Conservation (phyloP, 1,140 invertebrate genomes). For the Vollenhovia emeryi region DNA sequence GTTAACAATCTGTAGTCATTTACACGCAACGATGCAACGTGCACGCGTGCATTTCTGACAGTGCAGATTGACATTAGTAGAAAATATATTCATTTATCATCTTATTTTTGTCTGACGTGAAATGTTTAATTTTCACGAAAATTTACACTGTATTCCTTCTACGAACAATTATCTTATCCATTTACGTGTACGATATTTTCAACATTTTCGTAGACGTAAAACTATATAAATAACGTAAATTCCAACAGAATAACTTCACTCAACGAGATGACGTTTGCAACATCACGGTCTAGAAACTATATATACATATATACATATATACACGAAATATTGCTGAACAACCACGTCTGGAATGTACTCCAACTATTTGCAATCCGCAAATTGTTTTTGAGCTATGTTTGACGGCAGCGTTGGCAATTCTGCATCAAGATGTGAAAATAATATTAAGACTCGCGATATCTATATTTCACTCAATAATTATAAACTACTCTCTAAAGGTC, state of each 20-base stretch:
- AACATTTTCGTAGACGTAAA: slow-evolving; percentile 25
- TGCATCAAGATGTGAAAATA: not conserved
- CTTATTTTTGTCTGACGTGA: not conserved
- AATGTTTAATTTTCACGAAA: not conserved
- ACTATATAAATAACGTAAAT: slow-evolving; percentile 37
- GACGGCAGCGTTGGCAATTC: not conserved
- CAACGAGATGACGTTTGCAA: slow-evolving; percentile 22
- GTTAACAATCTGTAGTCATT: not conserved
- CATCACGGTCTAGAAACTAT: slow-evolving; percentile 12
- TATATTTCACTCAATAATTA: not conserved
- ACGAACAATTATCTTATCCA: not conserved
- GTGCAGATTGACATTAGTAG: slow-evolving; percentile 11
- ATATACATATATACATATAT: slow-evolving; percentile 28
- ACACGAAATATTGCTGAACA: slow-evolving; percentile 11
- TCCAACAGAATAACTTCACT: slow-evolving; percentile 29
- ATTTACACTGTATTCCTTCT: not conserved
- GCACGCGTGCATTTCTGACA: not conserved
- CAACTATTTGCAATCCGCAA: slow-evolving; percentile 15
- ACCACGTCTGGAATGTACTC: slow-evolving; percentile 5
- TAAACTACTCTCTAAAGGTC: too few species aligned
- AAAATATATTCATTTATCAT: not conserved
- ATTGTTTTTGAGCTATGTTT: slow-evolving; percentile 20
- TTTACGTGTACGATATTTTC: slow-evolving; percentile 7
- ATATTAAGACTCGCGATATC: not conserved
- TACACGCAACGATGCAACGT: not conserved